These are phyloP conservation scores for Staurois parvus DNA, from an alignment of 2,797 vertebrate genomes.

Conservation along the genomic window DNA sequence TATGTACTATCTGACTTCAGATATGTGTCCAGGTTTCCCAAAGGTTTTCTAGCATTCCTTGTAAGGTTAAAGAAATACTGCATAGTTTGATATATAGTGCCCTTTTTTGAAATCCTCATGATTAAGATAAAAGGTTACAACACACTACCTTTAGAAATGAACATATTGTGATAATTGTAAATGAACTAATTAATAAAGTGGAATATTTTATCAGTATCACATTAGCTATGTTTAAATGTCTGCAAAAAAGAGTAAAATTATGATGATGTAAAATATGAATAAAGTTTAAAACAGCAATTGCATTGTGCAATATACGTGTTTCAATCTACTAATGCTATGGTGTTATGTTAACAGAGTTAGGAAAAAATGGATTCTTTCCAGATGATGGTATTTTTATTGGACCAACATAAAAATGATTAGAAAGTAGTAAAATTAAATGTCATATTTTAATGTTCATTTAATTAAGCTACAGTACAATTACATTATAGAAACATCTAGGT, in stretches of 20 bases:
- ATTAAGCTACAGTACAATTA: constrained; percentile 55
- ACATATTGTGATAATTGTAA: neutral
- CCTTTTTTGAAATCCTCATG: neutral
- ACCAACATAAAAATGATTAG: constrained; percentile 61
- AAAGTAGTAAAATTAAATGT: constrained; percentile 62
- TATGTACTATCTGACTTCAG: neutral
- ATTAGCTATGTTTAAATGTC: neutral
- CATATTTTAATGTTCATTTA: constrained; percentile 55
- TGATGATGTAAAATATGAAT: constrained; percentile 19
- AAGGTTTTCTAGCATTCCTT: neutral
- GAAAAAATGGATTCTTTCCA: constrained; percentile 52
- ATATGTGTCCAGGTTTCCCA: neutral
- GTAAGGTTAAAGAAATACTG: neutral
- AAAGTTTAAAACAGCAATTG: neutral
- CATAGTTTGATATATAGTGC: neutral
- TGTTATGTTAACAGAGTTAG: constrained; percentile 49
- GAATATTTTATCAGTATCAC: neutral
- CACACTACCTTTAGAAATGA: neutral
- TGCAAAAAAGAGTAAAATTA: constrained; percentile 15
- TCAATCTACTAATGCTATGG: constrained; percentile 26
- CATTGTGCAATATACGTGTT: constrained; percentile 22
- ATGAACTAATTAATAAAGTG: neutral
- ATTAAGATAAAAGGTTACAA: neutral
- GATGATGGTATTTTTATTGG: constrained; percentile 55
- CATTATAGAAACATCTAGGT: constrained; percentile 41